Base-by-base conservation (phyloP, 2,888 invertebrate species). In the Anarsia innoxiella region DNA sequence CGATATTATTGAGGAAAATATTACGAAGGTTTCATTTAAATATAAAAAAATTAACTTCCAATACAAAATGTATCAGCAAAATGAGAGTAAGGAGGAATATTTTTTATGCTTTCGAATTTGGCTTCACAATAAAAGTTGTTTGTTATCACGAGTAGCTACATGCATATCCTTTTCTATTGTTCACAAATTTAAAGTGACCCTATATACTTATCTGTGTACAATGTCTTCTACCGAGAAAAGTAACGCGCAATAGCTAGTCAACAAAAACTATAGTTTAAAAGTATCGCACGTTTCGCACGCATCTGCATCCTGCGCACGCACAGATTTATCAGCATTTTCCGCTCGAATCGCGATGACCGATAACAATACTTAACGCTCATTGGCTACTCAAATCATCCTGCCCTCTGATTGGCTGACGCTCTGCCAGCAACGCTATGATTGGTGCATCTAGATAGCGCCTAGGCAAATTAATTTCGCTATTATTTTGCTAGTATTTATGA, bases 271-370 rank as follows among this genome's bases (percentile, higher is more conserved):
- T 26, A 3, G 9, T 37, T 25, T 14, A 35, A 35, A 39, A 31
- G 37, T 42, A 32, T 28, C 19, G 34, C 41, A 36, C 44, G n/a
- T n/a, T n/a, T n/a, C n/a, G 29, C 41, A 36, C 44, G 41, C 59
- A 59, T 56, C 56, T 59, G 60, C 56, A 41, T 56, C 53, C 50
- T 51, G 34, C 39, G 39, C 42, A n/a, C 25, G 37, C 44, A 37
- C 45, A 44, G 48, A 59, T 59, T 57, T 54, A 59, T 53, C 48
- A 42, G 14, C 29, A 36, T 47, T 51, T 53, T 47, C 56, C 53
- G 49, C 44, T 47, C 48, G 37, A 48, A 44, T 40, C 40, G 36
- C 35, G 51, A 49, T 46, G 34, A 19, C 32, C 41, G 51, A 53
- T 48, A 38, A 10, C 10, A 11, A 28, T 12, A 28, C 23, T 31